Evolutionary conservation across 2,113 vertebrate genomes (phyloP).

Genomic region (Cyphomyrus discorhynchus): DNA sequence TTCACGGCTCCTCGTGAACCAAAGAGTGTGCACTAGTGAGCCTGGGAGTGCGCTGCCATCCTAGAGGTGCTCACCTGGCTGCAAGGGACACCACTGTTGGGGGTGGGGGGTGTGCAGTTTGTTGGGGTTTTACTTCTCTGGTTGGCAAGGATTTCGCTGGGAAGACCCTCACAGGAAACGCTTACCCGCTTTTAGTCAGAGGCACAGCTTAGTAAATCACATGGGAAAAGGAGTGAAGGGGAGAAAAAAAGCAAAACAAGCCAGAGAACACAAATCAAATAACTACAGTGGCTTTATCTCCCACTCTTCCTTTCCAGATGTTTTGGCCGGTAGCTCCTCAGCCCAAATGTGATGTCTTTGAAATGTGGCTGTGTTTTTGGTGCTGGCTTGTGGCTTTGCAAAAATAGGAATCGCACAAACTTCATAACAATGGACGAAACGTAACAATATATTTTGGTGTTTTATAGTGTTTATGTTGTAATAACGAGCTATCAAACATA

Average conservation of each 20-base stretch:
- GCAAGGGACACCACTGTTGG: not conserved
- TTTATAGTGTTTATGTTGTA: not conserved
- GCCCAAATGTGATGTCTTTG: not conserved
- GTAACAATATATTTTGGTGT: not conserved
- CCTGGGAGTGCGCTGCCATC: not conserved
- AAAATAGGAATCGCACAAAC: not conserved
- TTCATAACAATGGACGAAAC: not conserved
- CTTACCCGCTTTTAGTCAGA: not conserved
- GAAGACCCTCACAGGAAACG: not conserved
- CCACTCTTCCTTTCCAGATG: not conserved
- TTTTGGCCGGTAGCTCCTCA: not conserved
- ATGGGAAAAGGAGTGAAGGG: not conserved
- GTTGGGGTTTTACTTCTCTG: not conserved
- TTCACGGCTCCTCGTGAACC: slow-evolving; percentile 34
- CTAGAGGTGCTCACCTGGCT: not conserved
- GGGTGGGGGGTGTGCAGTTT: not conserved
- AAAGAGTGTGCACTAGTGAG: not conserved
- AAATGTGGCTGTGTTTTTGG: not conserved
- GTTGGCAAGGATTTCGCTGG: not conserved
- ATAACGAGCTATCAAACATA: not conserved
- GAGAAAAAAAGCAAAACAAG: not conserved
- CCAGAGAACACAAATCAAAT: not conserved
- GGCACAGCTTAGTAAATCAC: not conserved
- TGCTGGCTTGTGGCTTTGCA: not conserved
- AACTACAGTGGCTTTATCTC: not conserved